Percentiles rank a stretch among this genome's conserved stretches.
Conservation (phyloP, 2,113 vertebrate genomes). For the Petaurus breviceps region DNA sequence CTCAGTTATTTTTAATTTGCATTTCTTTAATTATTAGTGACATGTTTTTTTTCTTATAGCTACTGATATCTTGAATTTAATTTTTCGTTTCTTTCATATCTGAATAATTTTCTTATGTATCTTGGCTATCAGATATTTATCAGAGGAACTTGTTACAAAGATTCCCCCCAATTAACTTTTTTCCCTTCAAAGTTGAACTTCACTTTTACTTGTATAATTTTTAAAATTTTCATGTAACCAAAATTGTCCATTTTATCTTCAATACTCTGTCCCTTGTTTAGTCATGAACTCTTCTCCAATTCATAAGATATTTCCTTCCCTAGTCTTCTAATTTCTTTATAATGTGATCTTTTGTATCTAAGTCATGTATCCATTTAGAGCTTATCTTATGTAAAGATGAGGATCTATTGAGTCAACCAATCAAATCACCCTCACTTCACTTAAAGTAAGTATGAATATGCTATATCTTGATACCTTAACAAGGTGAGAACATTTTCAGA, state of each 20-base stretch:
- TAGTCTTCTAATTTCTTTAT: not conserved
- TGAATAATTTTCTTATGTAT: not conserved
- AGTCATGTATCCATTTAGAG: not conserved
- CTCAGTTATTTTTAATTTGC: not conserved
- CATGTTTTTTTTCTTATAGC: not conserved
- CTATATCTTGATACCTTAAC: not conserved
- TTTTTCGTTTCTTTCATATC: not conserved
- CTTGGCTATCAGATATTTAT: not conserved
- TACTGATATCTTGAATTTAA: not conserved
- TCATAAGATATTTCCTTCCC: not conserved
- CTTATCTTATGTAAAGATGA: not conserved
- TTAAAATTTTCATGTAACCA: not conserved
- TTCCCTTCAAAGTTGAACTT: not conserved
- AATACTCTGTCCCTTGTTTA: not conserved
- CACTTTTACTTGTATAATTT: not conserved
- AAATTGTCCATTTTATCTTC: not conserved
- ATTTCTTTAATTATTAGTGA: not conserved
- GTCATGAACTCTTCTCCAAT: not conserved
- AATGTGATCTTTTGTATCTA: not conserved
- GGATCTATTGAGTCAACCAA: not conserved
- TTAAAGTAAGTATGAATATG: not conserved
- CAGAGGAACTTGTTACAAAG: not conserved
- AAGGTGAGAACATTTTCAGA: not conserved
- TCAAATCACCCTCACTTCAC: not conserved
- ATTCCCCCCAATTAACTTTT: not conserved